Conservation (phyloP, 1,140 invertebrate species). For the Watersipora subatra region DNA sequence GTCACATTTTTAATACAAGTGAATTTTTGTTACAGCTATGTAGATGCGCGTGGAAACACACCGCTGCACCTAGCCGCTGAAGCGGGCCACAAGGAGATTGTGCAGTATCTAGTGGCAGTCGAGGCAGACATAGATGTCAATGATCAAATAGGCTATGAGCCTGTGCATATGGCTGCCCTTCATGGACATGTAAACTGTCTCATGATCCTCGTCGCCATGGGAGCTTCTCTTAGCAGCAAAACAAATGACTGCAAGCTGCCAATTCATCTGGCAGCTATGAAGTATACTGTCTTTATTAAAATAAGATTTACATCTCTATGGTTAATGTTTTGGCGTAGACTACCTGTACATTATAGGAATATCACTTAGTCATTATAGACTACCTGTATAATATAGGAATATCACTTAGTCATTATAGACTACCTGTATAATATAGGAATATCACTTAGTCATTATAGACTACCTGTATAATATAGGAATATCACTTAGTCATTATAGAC, state of each 20-base stretch:
- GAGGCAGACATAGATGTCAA: conserved; percentile 22
- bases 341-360: too few species aligned
- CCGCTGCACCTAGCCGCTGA: conserved; percentile 24
- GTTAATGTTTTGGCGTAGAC: background rate
- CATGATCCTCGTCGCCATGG: conserved; percentile 34
- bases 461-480: too few species aligned
- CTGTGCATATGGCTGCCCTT: conserved; percentile 37
- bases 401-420: too few species aligned
- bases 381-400: too few species aligned
- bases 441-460: too few species aligned
- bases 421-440: too few species aligned
- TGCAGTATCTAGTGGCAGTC: conserved; percentile 25
- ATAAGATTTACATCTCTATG: background rate
- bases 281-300: conserved; percentile 27
- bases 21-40: conserved; percentile 17
- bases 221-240: conserved; percentile 25
- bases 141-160: conserved; percentile 34
- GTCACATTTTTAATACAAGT: too few species aligned
- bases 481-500: too few species aligned
- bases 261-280: conserved; percentile 35
- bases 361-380: too few species aligned
- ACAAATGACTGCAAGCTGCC: conserved; percentile 34
- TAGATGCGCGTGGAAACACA: conserved; percentile 25
- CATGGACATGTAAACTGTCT: conserved; percentile 34
- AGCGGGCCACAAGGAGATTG: conserved; percentile 23